phyloP scores from a whole-genome alignment of 1,140 invertebrate genomes.

The Magallana angulata region DNA sequence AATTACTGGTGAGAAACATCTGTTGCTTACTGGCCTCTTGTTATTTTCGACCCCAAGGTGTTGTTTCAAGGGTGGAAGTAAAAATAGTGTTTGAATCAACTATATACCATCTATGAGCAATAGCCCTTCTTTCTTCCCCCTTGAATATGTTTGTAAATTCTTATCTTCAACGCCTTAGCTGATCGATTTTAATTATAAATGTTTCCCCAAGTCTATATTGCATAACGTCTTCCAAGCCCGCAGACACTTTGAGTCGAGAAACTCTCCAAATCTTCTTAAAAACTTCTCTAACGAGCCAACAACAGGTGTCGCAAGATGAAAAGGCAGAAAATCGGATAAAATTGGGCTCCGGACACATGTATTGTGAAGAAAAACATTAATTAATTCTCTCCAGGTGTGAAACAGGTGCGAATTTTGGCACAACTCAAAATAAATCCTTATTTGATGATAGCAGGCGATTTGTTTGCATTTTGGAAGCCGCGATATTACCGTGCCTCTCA shows the following conservation, averaged over 20 bases:
- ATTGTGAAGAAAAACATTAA: slow-evolving; percentile 38
- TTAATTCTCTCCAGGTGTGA: slow-evolving; percentile 35
- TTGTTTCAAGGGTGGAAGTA: neutral
- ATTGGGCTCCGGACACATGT: slow-evolving; percentile 29
- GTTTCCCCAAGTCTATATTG: slow-evolving; percentile 4
- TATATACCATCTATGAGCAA: neutral
- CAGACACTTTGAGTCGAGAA: slow-evolving; percentile 23
- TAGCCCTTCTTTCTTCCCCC: neutral
- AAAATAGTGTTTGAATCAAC: neutral
- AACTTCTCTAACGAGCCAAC: neutral
- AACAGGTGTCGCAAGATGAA: slow-evolving; percentile 35
- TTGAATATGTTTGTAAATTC: neutral
- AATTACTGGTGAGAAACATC: neutral
- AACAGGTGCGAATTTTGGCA: slow-evolving; percentile 32
- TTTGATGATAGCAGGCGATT: slow-evolving; percentile 37
- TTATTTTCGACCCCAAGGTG: neutral
- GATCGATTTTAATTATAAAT: slow-evolving; percentile 27
- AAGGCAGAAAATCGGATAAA: slow-evolving; percentile 35
- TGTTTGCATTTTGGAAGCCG: slow-evolving; percentile 32
- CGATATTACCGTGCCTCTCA: slow-evolving; percentile 27
- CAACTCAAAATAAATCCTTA: slow-evolving; percentile 34
- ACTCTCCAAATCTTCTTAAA: slow-evolving; percentile 18
- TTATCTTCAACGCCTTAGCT: neutral
- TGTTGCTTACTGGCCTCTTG: neutral
- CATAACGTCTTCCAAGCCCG: neutral